A percentile compares a stretch with the other conserved stretches of the same genome.
Evolutionary conservation across 30 jellyfish, hydroid and myxozoan species (phyloP).

Genomic region (Turritopsis rubra): DNA sequence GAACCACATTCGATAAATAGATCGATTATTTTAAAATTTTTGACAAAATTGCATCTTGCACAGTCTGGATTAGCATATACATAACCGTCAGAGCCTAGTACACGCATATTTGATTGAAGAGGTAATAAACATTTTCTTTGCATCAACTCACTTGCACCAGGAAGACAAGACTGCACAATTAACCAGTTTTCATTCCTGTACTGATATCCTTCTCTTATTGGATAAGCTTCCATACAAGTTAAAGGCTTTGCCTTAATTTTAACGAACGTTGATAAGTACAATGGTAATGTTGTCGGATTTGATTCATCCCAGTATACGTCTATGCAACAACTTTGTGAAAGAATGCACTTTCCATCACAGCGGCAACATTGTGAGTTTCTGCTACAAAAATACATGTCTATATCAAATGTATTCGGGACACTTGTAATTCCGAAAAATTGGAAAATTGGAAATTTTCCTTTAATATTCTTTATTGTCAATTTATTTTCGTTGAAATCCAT

Average conservation of each 20-base stretch:
- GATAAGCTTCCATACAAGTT: not conserved
- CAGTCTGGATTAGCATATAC: not conserved
- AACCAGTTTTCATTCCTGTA: not conserved
- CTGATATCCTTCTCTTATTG: not conserved
- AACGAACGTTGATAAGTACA: not conserved
- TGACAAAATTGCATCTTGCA: not conserved
- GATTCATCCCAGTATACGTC: conserved; percentile 1
- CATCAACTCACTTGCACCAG: not conserved
- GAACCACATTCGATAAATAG: not conserved
- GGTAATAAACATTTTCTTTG: not conserved
- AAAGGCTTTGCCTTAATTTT: not conserved
- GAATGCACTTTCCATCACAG: not conserved
- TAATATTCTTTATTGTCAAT: not conserved
- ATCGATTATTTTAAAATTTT: not conserved
- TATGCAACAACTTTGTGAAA: not conserved
- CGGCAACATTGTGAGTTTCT: not conserved
- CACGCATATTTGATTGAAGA: conserved; percentile 3
- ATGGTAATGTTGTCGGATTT: not conserved
- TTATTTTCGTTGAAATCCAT: not conserved
- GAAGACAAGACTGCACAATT: conserved; percentile 4
- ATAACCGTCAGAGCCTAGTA: not conserved
- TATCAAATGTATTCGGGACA: not conserved
- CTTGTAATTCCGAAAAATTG: not conserved
- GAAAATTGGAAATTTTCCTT: not conserved
- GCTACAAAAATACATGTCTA: not conserved